A percentile compares a stretch with the other conserved stretches of the same genome.
phyloP scores from a whole-genome alignment of 2,797 vertebrate genomes.

The Sciaenops ocellatus region DNA sequence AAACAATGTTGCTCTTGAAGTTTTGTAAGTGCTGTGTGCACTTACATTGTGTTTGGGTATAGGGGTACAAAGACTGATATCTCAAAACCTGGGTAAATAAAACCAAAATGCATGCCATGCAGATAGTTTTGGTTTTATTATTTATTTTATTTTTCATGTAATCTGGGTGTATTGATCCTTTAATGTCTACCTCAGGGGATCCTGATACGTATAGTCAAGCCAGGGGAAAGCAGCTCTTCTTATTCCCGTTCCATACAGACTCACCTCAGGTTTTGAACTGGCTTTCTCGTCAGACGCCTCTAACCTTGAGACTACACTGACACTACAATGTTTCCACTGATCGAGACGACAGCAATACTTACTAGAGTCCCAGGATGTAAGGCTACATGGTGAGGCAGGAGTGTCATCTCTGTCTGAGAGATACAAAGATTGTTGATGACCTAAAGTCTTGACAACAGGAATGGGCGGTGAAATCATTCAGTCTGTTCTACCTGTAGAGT shows the following conservation, averaged over 20 bases:
- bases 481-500: slow-evolving; percentile 80
- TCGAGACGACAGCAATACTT: slow-evolving; percentile 66
- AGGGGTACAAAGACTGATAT: neutral
- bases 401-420: slow-evolving; percentile 84
- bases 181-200: neutral
- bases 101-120: neutral
- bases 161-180: slow-evolving; percentile 22
- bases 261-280: slow-evolving; percentile 16
- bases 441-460: slow-evolving; percentile 48
- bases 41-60: neutral
- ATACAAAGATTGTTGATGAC: slow-evolving; percentile 72
- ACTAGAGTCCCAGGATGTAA: slow-evolving; percentile 89
- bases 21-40: neutral
- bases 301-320: slow-evolving; percentile 33
- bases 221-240: neutral
- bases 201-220: neutral
- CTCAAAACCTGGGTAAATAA: neutral
- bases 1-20: neutral
- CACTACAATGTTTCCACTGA: slow-evolving; percentile 32
- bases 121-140: no score
- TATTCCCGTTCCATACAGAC: slow-evolving; percentile 2
- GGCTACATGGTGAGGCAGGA: slow-evolving; percentile 85
- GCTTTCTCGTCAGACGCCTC: slow-evolving; percentile 12
- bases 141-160: neutral
- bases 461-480: neutral